Base-by-base conservation (phyloP, 2,888 invertebrate genomes). In the Caenorhabditis sp. region DNA sequence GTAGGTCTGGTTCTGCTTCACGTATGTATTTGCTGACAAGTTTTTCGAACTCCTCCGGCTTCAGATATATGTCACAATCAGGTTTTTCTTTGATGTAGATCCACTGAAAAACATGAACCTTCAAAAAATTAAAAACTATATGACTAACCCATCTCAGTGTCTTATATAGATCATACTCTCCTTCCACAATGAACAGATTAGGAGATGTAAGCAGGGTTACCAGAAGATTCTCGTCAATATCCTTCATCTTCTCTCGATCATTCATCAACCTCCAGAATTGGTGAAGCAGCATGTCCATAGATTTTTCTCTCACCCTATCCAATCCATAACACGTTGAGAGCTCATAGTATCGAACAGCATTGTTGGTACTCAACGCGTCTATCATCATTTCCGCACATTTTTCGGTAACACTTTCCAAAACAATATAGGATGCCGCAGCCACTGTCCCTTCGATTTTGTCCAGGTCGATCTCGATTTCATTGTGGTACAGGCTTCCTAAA, bases 121-220 rank as follows among this genome's bases (percentile, higher is more conserved):
- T 49, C 5, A 5, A n/a, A 19, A 54, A 2, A 28, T n/a, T 26
- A 49, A 4, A n/a, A n/a, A n/a, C n/a, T n/a, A n/a, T n/a, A 47
- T 31, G 47, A 74, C 85, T 72, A 14, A 90, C 90, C 51, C 26
- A 51, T 85, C 79, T 88, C 6, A 90, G 76, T 10, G 85, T 61
- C 28, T 68, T 64, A 59, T 90, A 90, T 8, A 90, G 56, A 80
- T 90, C 90, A 49, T 83, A 73, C 63, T 90, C 90, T n/a, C 87
- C 88, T 63, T 90, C 90, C 1, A 81, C 64, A 5, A 90, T 85
- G 7, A 89, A 82, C 8, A 89, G 72, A 58, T 89, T 86, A 1
- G 84, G 61, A 4, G 87, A 85, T 14, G 82, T 80, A 14, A 88
- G 74, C n/a, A 90, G 74, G 14, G 58, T 59, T 10, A 58, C 16